Evolutionary conservation across 2,113 vertebrate species (phyloP).

Genomic region (Ailuropoda melanoleuca): DNA sequence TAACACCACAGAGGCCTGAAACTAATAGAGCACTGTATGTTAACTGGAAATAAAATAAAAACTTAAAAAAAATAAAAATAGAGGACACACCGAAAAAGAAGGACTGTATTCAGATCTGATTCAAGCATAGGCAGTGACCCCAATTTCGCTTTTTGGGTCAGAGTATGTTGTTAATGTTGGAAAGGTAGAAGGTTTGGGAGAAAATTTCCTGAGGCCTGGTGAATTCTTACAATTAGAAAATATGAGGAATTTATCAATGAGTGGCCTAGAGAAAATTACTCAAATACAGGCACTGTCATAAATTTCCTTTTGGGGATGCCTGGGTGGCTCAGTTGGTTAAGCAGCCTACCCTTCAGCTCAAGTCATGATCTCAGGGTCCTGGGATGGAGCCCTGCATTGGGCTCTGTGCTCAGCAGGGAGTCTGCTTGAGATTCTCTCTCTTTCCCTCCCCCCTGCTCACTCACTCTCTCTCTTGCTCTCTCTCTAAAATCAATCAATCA

Average conservation of each 20-base stretch:
- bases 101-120: not conserved
- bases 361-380: not conserved
- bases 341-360: not conserved
- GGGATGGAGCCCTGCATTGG: not conserved
- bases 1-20: not conserved
- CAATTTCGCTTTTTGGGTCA: not conserved
- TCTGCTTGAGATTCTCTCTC: not conserved
- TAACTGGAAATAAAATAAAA: not conserved
- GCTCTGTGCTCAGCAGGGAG: not conserved
- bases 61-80: not conserved
- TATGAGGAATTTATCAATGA: not conserved
- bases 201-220: not conserved
- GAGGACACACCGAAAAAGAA: not conserved
- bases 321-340: not conserved
- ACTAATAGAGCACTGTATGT: not conserved
- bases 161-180: not conserved
- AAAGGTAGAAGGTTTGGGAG: not conserved
- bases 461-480: not conserved
- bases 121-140: not conserved
- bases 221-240: not conserved
- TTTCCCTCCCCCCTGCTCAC: not conserved
- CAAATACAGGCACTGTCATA: not conserved
- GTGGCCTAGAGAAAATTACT: not conserved
- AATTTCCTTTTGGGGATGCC: not conserved
- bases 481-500: not conserved